These are phyloP conservation scores for Choristoneura fumiferana DNA, from an alignment of 1,140 invertebrate species.

Conservation along the genomic window DNA sequence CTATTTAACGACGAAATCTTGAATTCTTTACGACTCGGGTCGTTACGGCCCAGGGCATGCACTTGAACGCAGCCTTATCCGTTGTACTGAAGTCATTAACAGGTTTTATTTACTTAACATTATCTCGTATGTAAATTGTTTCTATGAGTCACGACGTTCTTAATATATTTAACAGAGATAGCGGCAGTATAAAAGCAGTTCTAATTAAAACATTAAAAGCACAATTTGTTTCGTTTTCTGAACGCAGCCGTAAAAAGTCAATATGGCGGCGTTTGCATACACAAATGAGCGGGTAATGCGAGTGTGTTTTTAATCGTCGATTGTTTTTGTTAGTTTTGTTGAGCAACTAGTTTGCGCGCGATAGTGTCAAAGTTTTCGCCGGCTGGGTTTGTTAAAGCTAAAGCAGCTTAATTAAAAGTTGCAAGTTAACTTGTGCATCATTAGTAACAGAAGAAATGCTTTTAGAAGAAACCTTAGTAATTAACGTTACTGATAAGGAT, in stretches of 20 bases:
- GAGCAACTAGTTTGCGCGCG: constrained; percentile 29
- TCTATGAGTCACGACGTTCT: constrained; percentile 48
- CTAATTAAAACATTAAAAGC: constrained; percentile 60
- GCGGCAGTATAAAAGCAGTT: constrained; percentile 30
- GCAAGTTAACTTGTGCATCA: too few relatives aligned
- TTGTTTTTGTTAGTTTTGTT: constrained; percentile 37
- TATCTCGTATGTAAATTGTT: constrained; percentile 35
- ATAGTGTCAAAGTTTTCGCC: constrained; percentile 23
- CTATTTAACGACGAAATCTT: not conserved
- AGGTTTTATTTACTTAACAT: constrained; percentile 40
- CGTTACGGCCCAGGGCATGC: not conserved
- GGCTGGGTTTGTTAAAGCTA: too few relatives aligned
- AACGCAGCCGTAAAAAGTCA: constrained; percentile 35
- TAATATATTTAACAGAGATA: constrained; percentile 42
- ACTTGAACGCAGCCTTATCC: constrained; percentile 25
- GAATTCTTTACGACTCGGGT: not conserved
- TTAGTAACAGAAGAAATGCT: too few relatives aligned
- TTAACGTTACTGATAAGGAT: too few relatives aligned
- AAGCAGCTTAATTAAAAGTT: too few relatives aligned
- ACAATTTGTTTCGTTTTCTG: constrained; percentile 42
- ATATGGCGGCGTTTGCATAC: constrained; percentile 46
- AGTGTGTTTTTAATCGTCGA: constrained; percentile 44
- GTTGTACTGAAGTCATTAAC: constrained; percentile 38
- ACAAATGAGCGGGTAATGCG: constrained; percentile 32
- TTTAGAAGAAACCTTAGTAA: too few relatives aligned